Evolutionary conservation across 1,140 invertebrate species (phyloP).

Genomic region (Streblospio benedicti): DNA sequence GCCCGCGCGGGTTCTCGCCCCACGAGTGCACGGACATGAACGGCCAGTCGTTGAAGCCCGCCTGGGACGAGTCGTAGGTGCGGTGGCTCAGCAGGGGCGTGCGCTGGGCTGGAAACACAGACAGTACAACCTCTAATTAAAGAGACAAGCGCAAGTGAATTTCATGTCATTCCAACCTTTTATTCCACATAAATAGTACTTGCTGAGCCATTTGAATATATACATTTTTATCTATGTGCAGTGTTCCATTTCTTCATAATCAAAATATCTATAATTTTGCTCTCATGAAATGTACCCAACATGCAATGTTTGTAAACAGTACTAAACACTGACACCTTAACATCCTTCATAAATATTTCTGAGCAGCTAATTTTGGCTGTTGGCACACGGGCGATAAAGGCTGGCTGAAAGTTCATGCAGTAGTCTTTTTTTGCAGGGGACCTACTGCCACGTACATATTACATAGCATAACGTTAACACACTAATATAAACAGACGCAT

Average conservation of each 20-base stretch:
- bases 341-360: too few relatives aligned
- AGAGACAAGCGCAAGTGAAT: not conserved
- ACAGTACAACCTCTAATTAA: not conserved
- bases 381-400: too few relatives aligned
- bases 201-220: not conserved
- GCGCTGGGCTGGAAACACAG: slow-evolving; percentile 8
- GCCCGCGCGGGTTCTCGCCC: slow-evolving; percentile 93
- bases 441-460: not conserved
- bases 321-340: too few relatives aligned
- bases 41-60: slow-evolving; percentile 98
- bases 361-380: too few relatives aligned
- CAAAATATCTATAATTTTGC: too few relatives aligned
- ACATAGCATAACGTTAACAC: not conserved
- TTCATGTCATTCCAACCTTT: not conserved
- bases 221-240: too few relatives aligned
- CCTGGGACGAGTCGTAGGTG: slow-evolving; percentile 82
- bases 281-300: too few relatives aligned
- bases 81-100: slow-evolving; percentile 66
- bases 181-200: not conserved
- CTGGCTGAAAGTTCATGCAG: too few relatives aligned
- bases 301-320: too few relatives aligned
- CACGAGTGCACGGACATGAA: slow-evolving; percentile 99
- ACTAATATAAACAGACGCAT: not conserved
- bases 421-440: not conserved
- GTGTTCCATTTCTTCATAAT: too few relatives aligned